phyloP scores from a whole-genome alignment of 2,888 invertebrate genomes.

The Drosophila neotestacea region DNA sequence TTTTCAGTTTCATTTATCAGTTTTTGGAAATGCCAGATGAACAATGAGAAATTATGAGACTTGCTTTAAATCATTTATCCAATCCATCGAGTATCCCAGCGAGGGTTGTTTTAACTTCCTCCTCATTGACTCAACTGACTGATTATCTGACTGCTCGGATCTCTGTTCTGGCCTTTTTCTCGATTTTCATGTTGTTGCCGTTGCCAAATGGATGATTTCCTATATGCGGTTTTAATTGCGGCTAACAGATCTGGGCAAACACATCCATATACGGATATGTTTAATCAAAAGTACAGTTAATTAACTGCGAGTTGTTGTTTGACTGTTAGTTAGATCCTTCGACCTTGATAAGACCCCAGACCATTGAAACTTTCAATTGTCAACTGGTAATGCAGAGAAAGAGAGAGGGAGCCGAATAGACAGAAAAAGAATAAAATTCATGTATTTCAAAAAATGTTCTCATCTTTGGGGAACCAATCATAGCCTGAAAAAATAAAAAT shows the following conservation, averaged over 20 bases:
- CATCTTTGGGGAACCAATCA: neutral
- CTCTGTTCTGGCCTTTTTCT: conserved; percentile 28
- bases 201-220: conserved; percentile 73
- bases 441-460: neutral
- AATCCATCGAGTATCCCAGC: conserved; percentile 23
- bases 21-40: conserved; percentile 66
- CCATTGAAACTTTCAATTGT: conserved; percentile 42
- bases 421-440: neutral
- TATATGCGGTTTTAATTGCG: conserved; percentile 81
- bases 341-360: conserved; percentile 53
- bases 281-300: conserved; percentile 67
- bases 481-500: neutral
- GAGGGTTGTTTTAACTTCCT: conserved; percentile 66
- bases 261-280: conserved; percentile 9
- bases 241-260: conserved; percentile 38
- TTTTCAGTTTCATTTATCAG: conserved; percentile 77
- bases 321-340: conserved; percentile 50
- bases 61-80: conserved; percentile 79
- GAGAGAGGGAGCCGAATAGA: neutral
- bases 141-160: conserved; percentile 51
- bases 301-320: conserved; percentile 76
- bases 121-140: conserved; percentile 47
- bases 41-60: conserved; percentile 81
- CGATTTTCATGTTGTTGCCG: conserved; percentile 52
- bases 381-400: neutral